Evolutionary conservation across 2,888 invertebrate species (phyloP), one percentile per base, ranked within the genome.

Genomic region (Protonemura montana): DNA sequence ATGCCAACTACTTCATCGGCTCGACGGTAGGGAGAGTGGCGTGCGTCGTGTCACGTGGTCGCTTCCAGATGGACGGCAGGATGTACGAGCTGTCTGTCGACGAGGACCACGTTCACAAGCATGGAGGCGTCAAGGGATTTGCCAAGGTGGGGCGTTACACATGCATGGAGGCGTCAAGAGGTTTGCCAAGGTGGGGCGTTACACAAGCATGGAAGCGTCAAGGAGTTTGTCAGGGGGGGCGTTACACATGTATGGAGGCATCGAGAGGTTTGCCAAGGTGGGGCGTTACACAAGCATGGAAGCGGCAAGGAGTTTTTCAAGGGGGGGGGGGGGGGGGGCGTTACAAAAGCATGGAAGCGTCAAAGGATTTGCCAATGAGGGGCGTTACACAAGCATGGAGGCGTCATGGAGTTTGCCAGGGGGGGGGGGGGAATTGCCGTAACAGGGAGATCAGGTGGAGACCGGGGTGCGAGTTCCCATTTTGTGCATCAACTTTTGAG

Each of bases 281-380:
- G n/a, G n/a, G n/a, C n/a, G n/a, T n/a, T n/a, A n/a, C 91, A 91
- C 88, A 89, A 93, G 0, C 93, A 93, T 89, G 93, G 93, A 16
- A 93, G 93, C 0, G 84, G 89, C 7, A 89, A 89, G 76, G 93
- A 93, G 0, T 93, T 92, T 89, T 91, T 92, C 0, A 6, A 59
- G 28, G 84, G 59, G n/a, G n/a, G n/a, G n/a, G n/a, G n/a, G n/a
- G n/a, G n/a, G n/a, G n/a, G 28, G n/a, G n/a, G n/a, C n/a, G n/a
- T n/a, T n/a, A n/a, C 91, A 91, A 88, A 89, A 93, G 0, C 93
- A 93, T 89, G 93, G 93, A 16, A 93, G 93, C 0, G 84, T 89
- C 7, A 89, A 89, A 76, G 93, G 93, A 0, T 93, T 92, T 89
- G 91, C 92, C 0, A 6, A 59, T n/a, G 28, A 76, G 28, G n/a